Evolutionary conservation across 2,888 invertebrate genomes (phyloP).

Genomic region (Lissonota sp.): DNA sequence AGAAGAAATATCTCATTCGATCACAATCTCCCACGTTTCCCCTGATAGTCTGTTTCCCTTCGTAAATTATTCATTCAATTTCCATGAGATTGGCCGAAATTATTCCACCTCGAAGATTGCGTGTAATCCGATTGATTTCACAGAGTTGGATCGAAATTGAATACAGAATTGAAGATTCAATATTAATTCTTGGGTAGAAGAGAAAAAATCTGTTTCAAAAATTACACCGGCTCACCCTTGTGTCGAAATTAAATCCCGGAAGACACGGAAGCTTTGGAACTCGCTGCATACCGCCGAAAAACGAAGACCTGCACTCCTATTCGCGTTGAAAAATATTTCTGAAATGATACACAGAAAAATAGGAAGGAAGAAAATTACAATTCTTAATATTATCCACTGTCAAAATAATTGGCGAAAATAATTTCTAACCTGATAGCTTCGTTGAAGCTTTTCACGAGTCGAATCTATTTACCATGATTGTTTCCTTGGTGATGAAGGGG

Average conservation of each 20-base stretch:
- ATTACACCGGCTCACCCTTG: constrained; percentile 86
- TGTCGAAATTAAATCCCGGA: constrained; percentile 89
- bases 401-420: not conserved
- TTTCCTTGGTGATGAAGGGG: constrained; percentile 68
- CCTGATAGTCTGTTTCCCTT: constrained; percentile 1
- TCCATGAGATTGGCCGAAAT: not conserved
- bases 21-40: not conserved
- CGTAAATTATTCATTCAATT: constrained; percentile 20
- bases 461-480: constrained; percentile 64
- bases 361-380: not conserved
- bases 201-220: not conserved
- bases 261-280: constrained; percentile 89
- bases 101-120: constrained; percentile 5
- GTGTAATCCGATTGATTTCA: not conserved
- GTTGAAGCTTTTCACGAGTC: not conserved
- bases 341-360: constrained; percentile 16
- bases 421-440: constrained; percentile 21
- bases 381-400: constrained; percentile 6
- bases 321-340: constrained; percentile 56
- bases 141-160: constrained; percentile 3
- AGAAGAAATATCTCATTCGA: constrained; percentile 43
- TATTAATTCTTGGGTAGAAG: constrained; percentile 8
- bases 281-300: constrained; percentile 83
- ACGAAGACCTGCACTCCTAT: not conserved
- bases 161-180: not conserved